A percentile compares a stretch with the other conserved stretches of the same genome.
These are phyloP conservation scores for Anticlea derivata DNA, from an alignment of 2,888 invertebrate species.

Conservation along the genomic window DNA sequence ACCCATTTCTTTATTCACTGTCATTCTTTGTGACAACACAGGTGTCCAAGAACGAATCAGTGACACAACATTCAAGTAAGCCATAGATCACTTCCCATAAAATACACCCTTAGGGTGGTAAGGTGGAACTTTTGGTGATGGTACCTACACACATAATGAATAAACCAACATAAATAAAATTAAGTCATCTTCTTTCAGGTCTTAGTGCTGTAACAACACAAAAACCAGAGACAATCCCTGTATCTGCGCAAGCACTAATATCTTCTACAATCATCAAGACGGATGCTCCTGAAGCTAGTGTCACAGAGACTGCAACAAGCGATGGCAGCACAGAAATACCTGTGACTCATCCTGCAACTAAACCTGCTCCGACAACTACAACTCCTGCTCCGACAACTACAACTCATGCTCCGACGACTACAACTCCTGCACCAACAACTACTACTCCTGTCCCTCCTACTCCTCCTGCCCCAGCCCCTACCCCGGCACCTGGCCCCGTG, in stretches of 20 bases:
- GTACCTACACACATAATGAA: too few species aligned
- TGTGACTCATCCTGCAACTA: slow-evolving; percentile 10
- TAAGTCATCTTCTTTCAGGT: background rate
- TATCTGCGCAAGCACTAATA: background rate
- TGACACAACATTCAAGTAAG: too few species aligned
- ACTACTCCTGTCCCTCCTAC: slow-evolving; percentile 63
- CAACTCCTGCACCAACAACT: slow-evolving; percentile 56
- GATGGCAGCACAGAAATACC: background rate
- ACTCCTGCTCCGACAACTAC: slow-evolving; percentile 28
- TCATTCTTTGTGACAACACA: too few species aligned
- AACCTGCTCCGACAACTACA: slow-evolving; percentile 40
- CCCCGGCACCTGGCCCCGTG: slow-evolving; percentile 57
- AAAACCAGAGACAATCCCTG: background rate
- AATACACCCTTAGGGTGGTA: too few species aligned
- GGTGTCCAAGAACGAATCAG: too few species aligned
- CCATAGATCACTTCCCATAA: too few species aligned
- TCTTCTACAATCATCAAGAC: too few species aligned
- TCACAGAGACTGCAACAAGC: background rate
- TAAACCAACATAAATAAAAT: background rate
- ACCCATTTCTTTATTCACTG: too few species aligned
- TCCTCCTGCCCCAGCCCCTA: slow-evolving; percentile 69
- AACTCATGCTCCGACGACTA: slow-evolving; percentile 38
- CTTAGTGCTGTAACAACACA: background rate
- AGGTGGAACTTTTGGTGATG: too few species aligned
- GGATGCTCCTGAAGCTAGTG: too few species aligned